These are phyloP conservation scores for Cyclophora punctaria DNA, from an alignment of 2,888 invertebrate species.

Conservation along the genomic window DNA sequence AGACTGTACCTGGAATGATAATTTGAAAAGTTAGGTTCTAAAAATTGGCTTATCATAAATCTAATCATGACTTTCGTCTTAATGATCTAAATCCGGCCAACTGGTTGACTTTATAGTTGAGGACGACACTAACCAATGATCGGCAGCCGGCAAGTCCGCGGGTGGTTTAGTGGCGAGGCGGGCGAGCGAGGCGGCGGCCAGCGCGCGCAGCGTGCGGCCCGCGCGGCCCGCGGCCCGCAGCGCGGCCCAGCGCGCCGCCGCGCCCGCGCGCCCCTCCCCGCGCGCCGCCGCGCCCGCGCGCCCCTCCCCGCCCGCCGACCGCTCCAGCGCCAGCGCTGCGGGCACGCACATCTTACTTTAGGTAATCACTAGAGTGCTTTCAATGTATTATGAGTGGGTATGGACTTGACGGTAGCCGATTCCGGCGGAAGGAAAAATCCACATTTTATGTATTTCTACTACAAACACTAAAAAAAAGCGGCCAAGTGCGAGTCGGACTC, in stretches of 20 bases:
- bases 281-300: slow-evolving; percentile 40
- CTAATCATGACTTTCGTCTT: background rate
- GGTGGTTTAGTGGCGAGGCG: slow-evolving; percentile 24
- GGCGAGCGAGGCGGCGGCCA: slow-evolving; percentile 58
- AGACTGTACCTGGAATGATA: slow-evolving; percentile 52
- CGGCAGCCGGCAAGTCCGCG: slow-evolving; percentile 41
- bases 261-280: slow-evolving; percentile 33
- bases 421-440: background rate
- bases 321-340: slow-evolving; percentile 49
- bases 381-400: too few species aligned
- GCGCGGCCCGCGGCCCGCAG: slow-evolving; percentile 39
- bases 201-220: slow-evolving; percentile 50
- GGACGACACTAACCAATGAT: slow-evolving; percentile 44
- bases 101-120: too few species aligned
- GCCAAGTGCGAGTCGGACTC: too few species aligned
- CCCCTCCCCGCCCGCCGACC: slow-evolving; percentile 29
- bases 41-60: background rate
- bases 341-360: too few species aligned
- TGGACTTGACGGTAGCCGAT: too few species aligned
- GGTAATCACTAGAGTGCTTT: too few species aligned
- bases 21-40: background rate
- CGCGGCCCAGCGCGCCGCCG: slow-evolving; percentile 49
- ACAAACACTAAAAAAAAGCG: too few species aligned
- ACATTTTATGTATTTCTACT: too few species aligned
- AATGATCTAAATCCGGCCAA: too few species aligned